Evolutionary conservation across 2,797 vertebrate species (phyloP).

Genomic region (Galaxias olidus): DNA sequence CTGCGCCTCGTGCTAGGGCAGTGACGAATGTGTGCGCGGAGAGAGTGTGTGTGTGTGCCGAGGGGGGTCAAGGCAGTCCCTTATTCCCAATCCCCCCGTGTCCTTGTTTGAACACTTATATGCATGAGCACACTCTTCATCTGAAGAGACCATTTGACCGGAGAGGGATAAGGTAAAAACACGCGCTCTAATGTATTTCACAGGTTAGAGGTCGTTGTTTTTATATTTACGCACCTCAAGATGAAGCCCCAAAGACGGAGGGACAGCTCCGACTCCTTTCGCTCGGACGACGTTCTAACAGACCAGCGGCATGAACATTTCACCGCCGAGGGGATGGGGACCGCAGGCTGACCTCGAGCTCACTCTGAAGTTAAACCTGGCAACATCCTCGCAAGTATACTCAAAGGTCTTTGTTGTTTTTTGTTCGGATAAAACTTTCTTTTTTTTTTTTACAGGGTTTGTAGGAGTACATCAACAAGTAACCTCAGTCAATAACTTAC

Average conservation of each 20-base stretch:
- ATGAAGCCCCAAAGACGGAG: too few species aligned
- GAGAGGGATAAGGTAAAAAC: constrained; percentile 26
- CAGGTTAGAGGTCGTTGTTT: constrained; percentile 27
- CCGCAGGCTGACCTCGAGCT: constrained; percentile 18
- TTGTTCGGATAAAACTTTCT: too few species aligned
- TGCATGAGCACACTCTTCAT: constrained; percentile 28
- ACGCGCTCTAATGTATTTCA: constrained; percentile 9
- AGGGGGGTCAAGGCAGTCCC: constrained; percentile 24
- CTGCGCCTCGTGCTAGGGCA: constrained; percentile 3
- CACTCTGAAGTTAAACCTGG: too few species aligned
- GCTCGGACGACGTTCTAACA: constrained; percentile 22
- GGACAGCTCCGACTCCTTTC: too few species aligned
- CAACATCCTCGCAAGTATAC: too few species aligned
- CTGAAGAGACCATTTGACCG: constrained; percentile 54
- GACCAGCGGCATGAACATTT: constrained; percentile 43
- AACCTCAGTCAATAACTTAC: too few species aligned
- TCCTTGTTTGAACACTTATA: constrained; percentile 38
- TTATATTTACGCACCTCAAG: constrained; percentile 20
- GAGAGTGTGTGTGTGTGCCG: too few species aligned
- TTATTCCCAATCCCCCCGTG: not conserved
- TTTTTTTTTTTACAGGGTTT: too few species aligned
- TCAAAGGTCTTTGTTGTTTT: too few species aligned
- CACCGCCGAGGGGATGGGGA: constrained; percentile 18
- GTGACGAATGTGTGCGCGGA: constrained; percentile 18
- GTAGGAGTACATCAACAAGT: too few species aligned